Evolutionary conservation across 2,888 invertebrate genomes (phyloP).

Genomic region (Xanthorhoe designata): DNA sequence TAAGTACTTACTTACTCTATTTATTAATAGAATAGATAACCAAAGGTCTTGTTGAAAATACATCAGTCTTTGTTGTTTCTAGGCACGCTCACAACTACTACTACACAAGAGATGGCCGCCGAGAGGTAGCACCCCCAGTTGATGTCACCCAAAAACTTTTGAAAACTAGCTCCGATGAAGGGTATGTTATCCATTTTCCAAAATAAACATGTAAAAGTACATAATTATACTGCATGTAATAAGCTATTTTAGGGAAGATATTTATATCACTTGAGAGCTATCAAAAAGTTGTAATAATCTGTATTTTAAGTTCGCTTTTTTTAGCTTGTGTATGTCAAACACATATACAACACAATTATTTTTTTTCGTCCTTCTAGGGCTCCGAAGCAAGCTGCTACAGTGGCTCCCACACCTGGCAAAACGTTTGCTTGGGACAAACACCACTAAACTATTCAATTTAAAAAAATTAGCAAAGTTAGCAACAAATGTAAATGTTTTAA

Average conservation of each 20-base stretch:
- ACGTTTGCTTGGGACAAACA: constrained; percentile 86
- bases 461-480: constrained; percentile 18
- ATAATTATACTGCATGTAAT: too few species aligned
- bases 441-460: constrained; percentile 47
- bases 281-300: too few species aligned
- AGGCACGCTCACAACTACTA: constrained; percentile 94
- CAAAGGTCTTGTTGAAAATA: neutral
- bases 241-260: too few species aligned
- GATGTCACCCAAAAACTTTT: constrained; percentile 76
- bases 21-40: too few species aligned
- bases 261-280: too few species aligned
- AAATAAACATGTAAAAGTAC: neutral
- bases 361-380: constrained; percentile 54
- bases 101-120: constrained; percentile 91
- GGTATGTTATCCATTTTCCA: constrained; percentile 51
- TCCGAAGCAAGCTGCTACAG: constrained; percentile 62
- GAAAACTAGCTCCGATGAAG: constrained; percentile 74
- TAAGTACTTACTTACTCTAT: too few species aligned
- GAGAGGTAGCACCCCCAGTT: constrained; percentile 90
- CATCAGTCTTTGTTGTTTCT: constrained; percentile 10
- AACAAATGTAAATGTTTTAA: constrained; percentile 37
- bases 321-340: too few species aligned
- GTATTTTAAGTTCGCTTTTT: too few species aligned
- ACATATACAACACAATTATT: constrained; percentile 43
- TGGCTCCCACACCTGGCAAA: constrained; percentile 85